These are phyloP conservation scores for Peromyscus eremicus DNA, from an alignment of 2,797 vertebrate species.

Conservation along the genomic window DNA sequence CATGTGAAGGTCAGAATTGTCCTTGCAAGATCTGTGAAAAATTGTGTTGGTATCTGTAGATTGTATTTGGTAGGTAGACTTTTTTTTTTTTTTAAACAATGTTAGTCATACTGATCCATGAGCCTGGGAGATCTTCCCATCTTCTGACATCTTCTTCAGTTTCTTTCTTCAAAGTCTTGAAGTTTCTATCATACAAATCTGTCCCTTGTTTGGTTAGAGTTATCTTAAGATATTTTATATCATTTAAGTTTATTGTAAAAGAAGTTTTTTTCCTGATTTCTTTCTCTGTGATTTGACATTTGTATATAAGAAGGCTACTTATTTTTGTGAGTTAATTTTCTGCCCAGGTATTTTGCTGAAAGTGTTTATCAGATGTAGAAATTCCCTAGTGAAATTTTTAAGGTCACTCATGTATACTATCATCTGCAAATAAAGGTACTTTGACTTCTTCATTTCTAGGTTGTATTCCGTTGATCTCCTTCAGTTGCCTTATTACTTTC, in stretches of 20 bases:
- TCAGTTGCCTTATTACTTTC: not conserved
- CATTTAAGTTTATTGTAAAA: not conserved
- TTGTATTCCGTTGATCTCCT: not conserved
- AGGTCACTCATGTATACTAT: not conserved
- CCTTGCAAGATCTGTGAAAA: not conserved
- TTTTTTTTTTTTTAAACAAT: not conserved
- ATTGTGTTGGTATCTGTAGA: not conserved
- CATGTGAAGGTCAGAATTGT: not conserved
- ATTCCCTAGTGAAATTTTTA: no score
- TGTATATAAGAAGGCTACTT: no score
- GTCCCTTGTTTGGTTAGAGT: not conserved
- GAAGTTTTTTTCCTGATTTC: not conserved
- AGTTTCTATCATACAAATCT: not conserved
- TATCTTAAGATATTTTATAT: not conserved
- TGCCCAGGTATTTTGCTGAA: no score
- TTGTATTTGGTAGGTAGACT: not conserved
- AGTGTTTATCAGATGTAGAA: no score
- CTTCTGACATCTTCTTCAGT: not conserved
- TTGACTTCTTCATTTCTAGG: not conserved
- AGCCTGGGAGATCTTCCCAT: not conserved
- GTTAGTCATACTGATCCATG: not conserved
- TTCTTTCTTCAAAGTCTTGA: not conserved
- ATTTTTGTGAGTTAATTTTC: no score
- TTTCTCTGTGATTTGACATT: no score
- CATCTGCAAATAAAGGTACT: not conserved